A percentile compares a stretch with the other conserved stretches of the same genome.
Conservation (phyloP, 2,888 invertebrate genomes). For the Andrena bicolor region DNA sequence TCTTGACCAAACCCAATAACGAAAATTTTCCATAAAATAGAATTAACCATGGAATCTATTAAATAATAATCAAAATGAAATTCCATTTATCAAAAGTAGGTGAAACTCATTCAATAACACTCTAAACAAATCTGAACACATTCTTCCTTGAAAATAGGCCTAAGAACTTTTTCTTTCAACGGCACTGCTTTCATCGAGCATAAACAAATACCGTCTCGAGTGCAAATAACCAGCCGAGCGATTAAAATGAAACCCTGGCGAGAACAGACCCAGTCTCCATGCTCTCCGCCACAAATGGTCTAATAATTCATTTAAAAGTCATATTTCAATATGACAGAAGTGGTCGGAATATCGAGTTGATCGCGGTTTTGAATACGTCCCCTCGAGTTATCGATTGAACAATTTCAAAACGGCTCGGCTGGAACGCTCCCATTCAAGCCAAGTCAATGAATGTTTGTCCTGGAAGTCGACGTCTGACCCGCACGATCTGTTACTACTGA, state of each 20-base stretch:
- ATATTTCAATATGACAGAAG: constrained; percentile 12
- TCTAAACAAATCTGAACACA: not conserved
- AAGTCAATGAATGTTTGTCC: constrained; percentile 32
- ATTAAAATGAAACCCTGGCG: not conserved
- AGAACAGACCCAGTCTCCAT: not conserved
- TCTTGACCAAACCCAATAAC: not conserved
- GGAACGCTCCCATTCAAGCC: constrained; percentile 23
- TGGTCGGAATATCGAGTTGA: not conserved
- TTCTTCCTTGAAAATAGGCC: not conserved
- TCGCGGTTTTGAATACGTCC: not conserved
- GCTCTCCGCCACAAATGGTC: constrained; percentile 3
- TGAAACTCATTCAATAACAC: not conserved
- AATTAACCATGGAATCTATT: not conserved
- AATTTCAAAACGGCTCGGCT: constrained; percentile 28
- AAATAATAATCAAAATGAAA: not conserved
- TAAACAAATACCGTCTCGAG: constrained; percentile 24
- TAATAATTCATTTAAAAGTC: constrained; percentile 16
- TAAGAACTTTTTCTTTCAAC: constrained; percentile 1
- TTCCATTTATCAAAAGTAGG: not conserved
- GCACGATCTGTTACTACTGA: constrained; percentile 49
- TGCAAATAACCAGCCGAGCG: not conserved
- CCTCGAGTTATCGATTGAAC: constrained; percentile 19
- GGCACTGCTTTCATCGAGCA: not conserved
- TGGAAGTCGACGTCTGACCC: constrained; percentile 38
- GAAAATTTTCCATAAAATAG: not conserved